Base-by-base conservation (phyloP, 2,113 vertebrate species). In the Anarrhichthys ocellatus region DNA sequence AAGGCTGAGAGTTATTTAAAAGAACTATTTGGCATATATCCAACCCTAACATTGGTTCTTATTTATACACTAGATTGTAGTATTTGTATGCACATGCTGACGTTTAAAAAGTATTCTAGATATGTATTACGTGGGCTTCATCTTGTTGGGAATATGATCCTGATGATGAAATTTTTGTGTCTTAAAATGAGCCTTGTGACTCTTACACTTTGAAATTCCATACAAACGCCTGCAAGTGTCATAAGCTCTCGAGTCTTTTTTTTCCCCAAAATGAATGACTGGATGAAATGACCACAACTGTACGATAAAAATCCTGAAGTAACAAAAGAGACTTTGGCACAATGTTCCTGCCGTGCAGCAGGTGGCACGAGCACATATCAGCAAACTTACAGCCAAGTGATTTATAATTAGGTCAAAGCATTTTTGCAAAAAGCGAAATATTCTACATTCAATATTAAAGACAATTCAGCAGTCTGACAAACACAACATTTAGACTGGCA, bases 401-500 rank as follows among this genome's bases (percentile, higher is more conserved):
- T 86, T 87, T 68, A 70, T 58, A 72, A 72, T 76, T 42, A 84
- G 14, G 4, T 66, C 27, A 0, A 65, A 84, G 75, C 76, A 11
- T 52, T 80, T 65, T 76, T 29, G 75, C 65, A 48, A 22, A 1
- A 80, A 76, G 74, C 78, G 32, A 86, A 86, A 48, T 79, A 42
- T 75, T 83, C 85, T 91, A 91, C 90, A 92, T 92, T 93, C 89
- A 89, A 62, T 56, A 83, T 79, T 48, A 83, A 78, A 62, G 58
- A 90, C 44, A 67, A 59, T 84, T 80, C 34, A 77, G 58, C 76
- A 86, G 65, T 78, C 77, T 65, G 76, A 84, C 67, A 68, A 78
- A 85, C 82, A 79, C 71, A 64, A 80, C 81, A 80, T 79, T 73
- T 72, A 71, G 80, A 84, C 82, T 72, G 84, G 63, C 66, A 38